Evolutionary conservation across 2,113 vertebrate genomes (phyloP), one percentile per base, ranked within the genome.

Genomic region (Capreolus pygargus): DNA sequence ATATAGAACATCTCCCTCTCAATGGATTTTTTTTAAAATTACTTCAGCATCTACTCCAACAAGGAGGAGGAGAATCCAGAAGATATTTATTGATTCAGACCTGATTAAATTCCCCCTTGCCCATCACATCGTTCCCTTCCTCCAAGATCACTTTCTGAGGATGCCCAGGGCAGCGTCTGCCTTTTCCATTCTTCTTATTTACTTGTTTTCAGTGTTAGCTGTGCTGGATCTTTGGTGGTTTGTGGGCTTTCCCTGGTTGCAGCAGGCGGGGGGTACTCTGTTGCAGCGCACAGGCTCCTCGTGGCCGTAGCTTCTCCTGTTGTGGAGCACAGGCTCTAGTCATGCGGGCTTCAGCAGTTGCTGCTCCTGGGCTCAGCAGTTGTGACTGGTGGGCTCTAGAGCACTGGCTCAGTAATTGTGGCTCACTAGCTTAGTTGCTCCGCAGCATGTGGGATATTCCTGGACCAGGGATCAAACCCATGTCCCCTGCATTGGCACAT

Each of bases 261-360:
- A 25, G 36, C 36, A 23, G 27, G 39, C 6, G 0, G 25, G 36
- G 36, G 70, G 6, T 14, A 12, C 23, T 3, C 3, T 12, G 6
- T 43, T 27, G 36, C 39, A 76, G 6, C 0, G 39, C 70, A 7
- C 23, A 76, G 39, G 39, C 39, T 27, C 23, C 39, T 76, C 23
- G 0, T 6, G 6, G 23, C 39, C 25, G 23, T 25, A 5, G 39
- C 39, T 27, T 27, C 70, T 14, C 70, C 15, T 3, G 6, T 0
- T 7, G 36, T 13, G 39, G 6, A 76, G 70, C 36, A 2, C 21
- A 27, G 70, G 36, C 36, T 25, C 21, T 13, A 27, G 21, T 43
- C 21, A 7, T 0, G 12, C 0, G 1, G 70, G 70, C 70, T 76
- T 76, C 36, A 27, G 70, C 14, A 76, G 36, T 7, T 43, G 23